Conservation (phyloP, 2,888 invertebrate species). For the Sialis fuliginosa region DNA sequence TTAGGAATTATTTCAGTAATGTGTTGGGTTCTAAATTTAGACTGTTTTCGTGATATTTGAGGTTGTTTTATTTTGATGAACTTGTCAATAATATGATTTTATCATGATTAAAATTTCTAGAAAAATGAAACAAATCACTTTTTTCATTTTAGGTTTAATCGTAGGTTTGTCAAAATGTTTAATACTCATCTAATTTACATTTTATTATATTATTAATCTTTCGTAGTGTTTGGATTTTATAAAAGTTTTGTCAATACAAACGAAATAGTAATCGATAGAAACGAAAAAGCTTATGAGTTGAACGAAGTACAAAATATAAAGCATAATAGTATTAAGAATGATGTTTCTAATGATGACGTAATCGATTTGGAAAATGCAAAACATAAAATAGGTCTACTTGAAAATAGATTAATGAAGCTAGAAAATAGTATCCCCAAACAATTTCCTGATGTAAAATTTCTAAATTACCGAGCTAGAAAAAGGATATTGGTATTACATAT, state of each 20-base stretch:
- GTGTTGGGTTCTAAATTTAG: too few relatives aligned
- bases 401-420: slow-evolving; percentile 50
- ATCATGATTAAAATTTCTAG: slow-evolving; percentile 12
- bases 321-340: slow-evolving; percentile 20
- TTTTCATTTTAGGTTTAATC: slow-evolving; percentile 9
- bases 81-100: too few relatives aligned
- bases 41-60: too few relatives aligned
- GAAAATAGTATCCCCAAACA: slow-evolving; percentile 62
- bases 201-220: neutral
- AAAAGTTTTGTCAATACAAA: slow-evolving; percentile 22
- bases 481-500: slow-evolving; percentile 56
- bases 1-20: too few relatives aligned
- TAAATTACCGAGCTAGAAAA: slow-evolving; percentile 82
- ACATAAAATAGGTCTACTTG: slow-evolving; percentile 43
- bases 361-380: slow-evolving; percentile 43
- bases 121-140: slow-evolving; percentile 14
- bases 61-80: too few relatives aligned
- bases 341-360: slow-evolving; percentile 19
- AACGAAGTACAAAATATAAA: slow-evolving; percentile 6
- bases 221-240: slow-evolving; percentile 25
- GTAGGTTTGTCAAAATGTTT: slow-evolving; percentile 11
- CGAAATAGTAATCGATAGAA: slow-evolving; percentile 12
- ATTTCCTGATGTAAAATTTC: slow-evolving; percentile 79
- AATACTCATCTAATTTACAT: neutral
- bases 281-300: slow-evolving; percentile 10